phyloP scores from a whole-genome alignment of 1,140 invertebrate genomes.

The Mamestra configurata region DNA sequence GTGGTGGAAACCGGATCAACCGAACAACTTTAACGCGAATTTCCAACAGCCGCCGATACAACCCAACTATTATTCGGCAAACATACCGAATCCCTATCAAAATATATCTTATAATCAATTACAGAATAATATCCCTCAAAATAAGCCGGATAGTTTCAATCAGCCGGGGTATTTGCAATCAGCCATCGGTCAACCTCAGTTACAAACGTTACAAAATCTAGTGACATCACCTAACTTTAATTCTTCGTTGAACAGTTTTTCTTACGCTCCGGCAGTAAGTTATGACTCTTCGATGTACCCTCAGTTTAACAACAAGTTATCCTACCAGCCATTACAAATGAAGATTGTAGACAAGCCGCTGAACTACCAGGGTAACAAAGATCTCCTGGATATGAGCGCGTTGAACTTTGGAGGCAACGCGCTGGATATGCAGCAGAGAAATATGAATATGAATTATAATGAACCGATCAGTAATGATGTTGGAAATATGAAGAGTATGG shows the following conservation, averaged over 20 bases:
- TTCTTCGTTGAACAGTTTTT: slow-evolving; percentile 67
- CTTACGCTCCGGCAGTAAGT: slow-evolving; percentile 66
- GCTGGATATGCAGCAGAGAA: slow-evolving; percentile 68
- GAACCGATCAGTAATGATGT: slow-evolving; percentile 61
- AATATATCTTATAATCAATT: slow-evolving; percentile 68
- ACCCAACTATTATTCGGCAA: slow-evolving; percentile 70
- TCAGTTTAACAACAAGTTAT: slow-evolving; percentile 73
- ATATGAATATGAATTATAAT: slow-evolving; percentile 62
- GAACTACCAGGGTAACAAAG: slow-evolving; percentile 63
- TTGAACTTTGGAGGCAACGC: slow-evolving; percentile 64
- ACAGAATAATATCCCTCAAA: slow-evolving; percentile 55
- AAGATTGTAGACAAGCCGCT: slow-evolving; percentile 68
- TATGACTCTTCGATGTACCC: slow-evolving; percentile 83
- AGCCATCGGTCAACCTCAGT: slow-evolving; percentile 70
- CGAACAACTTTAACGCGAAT: slow-evolving; percentile 62
- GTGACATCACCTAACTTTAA: slow-evolving; percentile 73
- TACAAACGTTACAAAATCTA: slow-evolving; percentile 72
- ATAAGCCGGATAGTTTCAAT: slow-evolving; percentile 65
- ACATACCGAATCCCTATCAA: slow-evolving; percentile 68
- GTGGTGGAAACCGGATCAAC: slow-evolving; percentile 79
- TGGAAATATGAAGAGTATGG: slow-evolving; percentile 61
- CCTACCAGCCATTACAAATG: slow-evolving; percentile 69
- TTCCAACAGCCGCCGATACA: slow-evolving; percentile 60
- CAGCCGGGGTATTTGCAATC: slow-evolving; percentile 66
- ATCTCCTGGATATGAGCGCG: slow-evolving; percentile 60